Evolutionary conservation across 1,140 invertebrate genomes (phyloP).

Genomic region (Zaprionus camerounensis): DNA sequence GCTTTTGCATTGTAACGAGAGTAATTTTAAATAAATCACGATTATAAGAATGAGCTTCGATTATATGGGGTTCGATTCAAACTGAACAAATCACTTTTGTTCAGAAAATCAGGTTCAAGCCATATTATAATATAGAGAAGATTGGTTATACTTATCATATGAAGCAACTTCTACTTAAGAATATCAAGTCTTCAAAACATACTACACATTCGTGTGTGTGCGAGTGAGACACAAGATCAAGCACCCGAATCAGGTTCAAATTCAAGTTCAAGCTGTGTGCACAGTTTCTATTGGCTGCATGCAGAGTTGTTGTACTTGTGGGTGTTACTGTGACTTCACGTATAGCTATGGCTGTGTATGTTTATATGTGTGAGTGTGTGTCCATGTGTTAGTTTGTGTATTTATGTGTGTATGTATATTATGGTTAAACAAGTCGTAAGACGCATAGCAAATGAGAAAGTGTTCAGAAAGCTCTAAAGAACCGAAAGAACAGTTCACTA

Average conservation of each 20-base stretch:
- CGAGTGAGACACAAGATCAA: constrained; percentile 22
- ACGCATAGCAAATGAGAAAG: constrained; percentile 74
- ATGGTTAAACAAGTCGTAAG: constrained; percentile 56
- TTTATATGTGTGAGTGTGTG: constrained; percentile 21
- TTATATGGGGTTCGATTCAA: too few species aligned
- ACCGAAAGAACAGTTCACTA: constrained; percentile 51
- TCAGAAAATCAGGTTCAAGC: too few species aligned
- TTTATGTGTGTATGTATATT: constrained; percentile 16
- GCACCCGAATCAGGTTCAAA: constrained; percentile 36
- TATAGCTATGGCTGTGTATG: constrained; percentile 16
- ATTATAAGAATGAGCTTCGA: background rate
- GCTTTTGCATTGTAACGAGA: background rate
- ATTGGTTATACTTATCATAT: background rate
- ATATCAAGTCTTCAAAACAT: background rate
- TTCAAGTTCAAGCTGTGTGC: constrained; percentile 60
- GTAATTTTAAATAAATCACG: too few species aligned
- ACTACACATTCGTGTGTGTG: background rate
- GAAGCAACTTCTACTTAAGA: background rate
- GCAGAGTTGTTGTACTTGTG: constrained; percentile 46
- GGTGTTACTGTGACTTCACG: background rate
- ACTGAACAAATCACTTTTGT: too few species aligned
- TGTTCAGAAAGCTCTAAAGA: constrained; percentile 47
- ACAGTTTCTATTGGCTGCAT: constrained; percentile 54
- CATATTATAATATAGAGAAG: background rate
- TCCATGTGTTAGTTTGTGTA: constrained; percentile 23